Evolutionary conservation across 2,888 invertebrate genomes (phyloP).

Genomic region (Hirtodrosophila duncani): DNA sequence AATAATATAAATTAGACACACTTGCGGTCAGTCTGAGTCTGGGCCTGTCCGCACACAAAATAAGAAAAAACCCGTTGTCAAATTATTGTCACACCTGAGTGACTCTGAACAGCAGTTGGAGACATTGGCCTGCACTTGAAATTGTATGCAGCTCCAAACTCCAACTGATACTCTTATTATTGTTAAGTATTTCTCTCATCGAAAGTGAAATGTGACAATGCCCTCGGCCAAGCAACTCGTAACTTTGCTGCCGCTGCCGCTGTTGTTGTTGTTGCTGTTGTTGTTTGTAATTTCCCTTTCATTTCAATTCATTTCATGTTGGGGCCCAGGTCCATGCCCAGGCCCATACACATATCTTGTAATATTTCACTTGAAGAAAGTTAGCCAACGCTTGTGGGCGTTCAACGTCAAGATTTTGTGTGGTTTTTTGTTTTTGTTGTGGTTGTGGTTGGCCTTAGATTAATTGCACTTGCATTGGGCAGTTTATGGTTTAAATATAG

Average conservation of each 20-base stretch:
- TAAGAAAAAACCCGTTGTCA: slow-evolving; percentile 22
- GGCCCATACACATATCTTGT: slow-evolving; percentile 32
- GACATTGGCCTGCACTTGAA: slow-evolving; percentile 56
- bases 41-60: slow-evolving; percentile 9
- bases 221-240: slow-evolving; percentile 37
- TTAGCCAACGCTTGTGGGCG: slow-evolving; percentile 34
- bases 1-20: slow-evolving; percentile 65
- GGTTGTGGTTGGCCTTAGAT: slow-evolving; percentile 4
- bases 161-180: slow-evolving; percentile 6
- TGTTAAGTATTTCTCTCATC: slow-evolving; percentile 24
- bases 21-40: slow-evolving; percentile 56
- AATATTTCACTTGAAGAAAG: slow-evolving; percentile 38
- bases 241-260: slow-evolving; percentile 10
- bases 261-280: background rate
- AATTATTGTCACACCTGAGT: slow-evolving; percentile 60
- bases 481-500: slow-evolving; percentile 22
- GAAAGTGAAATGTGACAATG: slow-evolving; percentile 70
- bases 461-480: slow-evolving; percentile 27
- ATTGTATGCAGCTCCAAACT: slow-evolving; percentile 15
- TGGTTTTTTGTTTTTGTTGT: slow-evolving; percentile 30
- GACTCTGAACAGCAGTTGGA: slow-evolving; percentile 7
- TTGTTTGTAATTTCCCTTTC: slow-evolving; percentile 55
- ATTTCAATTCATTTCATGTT: slow-evolving; percentile 36
- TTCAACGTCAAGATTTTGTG: slow-evolving; percentile 19
- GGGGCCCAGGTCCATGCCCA: background rate